Percentiles rank a stretch among this genome's conserved stretches.
Conservation (phyloP, 2,113 vertebrate genomes). For the Oophaga pumilio region DNA sequence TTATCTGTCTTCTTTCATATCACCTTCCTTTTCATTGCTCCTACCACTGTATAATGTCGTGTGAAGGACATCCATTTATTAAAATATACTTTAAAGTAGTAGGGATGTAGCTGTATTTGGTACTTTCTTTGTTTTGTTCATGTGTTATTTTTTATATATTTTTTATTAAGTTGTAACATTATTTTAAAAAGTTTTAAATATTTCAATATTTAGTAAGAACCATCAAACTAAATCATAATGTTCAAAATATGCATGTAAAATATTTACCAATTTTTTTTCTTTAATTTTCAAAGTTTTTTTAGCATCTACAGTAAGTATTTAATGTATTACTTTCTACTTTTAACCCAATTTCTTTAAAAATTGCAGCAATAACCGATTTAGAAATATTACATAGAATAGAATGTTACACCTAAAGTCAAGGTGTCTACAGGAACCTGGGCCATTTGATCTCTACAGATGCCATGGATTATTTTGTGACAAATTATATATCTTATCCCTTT, state of each 20-base stretch:
- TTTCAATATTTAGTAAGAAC: not conserved
- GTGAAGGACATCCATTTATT: not conserved
- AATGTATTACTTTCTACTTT: not conserved
- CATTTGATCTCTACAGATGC: too few species aligned
- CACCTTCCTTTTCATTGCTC: not conserved
- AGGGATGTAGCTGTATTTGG: not conserved
- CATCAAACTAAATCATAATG: not conserved
- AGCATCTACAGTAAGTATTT: not conserved
- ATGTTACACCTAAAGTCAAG: too few species aligned
- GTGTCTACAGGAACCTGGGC: too few species aligned
- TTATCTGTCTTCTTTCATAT: constrained; percentile 37
- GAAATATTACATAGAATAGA: too few species aligned
- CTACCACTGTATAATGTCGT: not conserved
- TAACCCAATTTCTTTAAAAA: too few species aligned
- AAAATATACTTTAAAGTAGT: not conserved
- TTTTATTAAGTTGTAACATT: not conserved
- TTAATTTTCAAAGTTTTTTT: not conserved
- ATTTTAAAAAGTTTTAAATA: not conserved
- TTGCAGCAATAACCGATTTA: too few species aligned
- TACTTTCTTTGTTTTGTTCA: not conserved
- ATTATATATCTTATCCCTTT: too few species aligned
- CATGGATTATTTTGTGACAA: too few species aligned
- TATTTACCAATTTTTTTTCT: not conserved
- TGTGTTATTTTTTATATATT: not conserved
- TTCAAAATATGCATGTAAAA: not conserved